Evolutionary conservation across 2,113 vertebrate species (phyloP).

Genomic region (Chloebia gouldiae): DNA sequence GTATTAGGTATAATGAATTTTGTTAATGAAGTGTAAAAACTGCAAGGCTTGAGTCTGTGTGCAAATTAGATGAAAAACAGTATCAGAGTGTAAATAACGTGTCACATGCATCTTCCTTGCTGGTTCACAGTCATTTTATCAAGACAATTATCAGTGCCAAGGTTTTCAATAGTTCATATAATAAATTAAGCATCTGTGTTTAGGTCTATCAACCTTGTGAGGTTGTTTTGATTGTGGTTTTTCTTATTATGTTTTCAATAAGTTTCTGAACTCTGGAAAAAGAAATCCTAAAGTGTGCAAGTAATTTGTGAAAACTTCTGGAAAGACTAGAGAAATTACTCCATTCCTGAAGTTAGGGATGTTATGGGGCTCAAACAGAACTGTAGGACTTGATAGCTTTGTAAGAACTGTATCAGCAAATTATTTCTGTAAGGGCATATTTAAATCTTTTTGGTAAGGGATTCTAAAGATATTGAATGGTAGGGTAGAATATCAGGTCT

Average conservation of each 20-base stretch:
- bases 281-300: background rate
- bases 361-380: background rate
- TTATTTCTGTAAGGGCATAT: background rate
- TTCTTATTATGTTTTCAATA: background rate
- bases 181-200: background rate
- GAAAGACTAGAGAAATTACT: background rate
- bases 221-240: background rate
- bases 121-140: background rate
- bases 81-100: background rate
- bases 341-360: background rate
- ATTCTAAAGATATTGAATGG: background rate
- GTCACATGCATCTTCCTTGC: background rate
- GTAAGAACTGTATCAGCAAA: background rate
- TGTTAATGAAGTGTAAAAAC: constrained; percentile 24
- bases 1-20: background rate
- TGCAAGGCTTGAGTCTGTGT: background rate
- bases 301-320: background rate
- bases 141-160: background rate
- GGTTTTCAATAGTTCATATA: background rate
- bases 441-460: background rate
- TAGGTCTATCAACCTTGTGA: background rate
- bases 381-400: background rate
- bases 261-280: background rate
- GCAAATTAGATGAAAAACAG: constrained; percentile 9
- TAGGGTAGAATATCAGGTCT: background rate